Evolutionary conservation across 2,888 invertebrate genomes (phyloP), one percentile per base, ranked within the genome.

Genomic region (Dascillus cervinus): DNA sequence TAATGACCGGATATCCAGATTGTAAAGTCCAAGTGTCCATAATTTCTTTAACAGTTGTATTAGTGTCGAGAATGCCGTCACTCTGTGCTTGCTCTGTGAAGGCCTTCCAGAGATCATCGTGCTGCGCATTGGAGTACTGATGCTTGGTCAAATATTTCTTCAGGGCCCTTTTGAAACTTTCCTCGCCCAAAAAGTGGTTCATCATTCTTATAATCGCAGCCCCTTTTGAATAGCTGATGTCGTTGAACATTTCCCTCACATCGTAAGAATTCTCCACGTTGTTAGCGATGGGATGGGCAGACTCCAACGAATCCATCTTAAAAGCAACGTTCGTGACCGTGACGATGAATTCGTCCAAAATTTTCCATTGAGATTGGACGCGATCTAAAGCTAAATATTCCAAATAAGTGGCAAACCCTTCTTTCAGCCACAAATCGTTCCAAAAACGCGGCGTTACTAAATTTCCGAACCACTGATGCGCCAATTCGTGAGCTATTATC

Each of bases 391-490:
- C 73, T 1, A 73, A 56, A 42, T 72, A 75, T 42, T 71, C 67
- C 40, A 74, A 64, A 47, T 74, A 76, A 0, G 73, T 73, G 2
- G 87, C 82, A 56, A 87, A 86, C 0, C 86, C 86, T 59, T 82
- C 82, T 50, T 81, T 81, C 11, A 82, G 63, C 82, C 82, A 82
- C 4, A 77, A 61, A 47, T 76, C 75, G 22, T 74, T 72, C 82
- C 82, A 82, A 79, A 79, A 80, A 11, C 64, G 62, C 55, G 77
- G 77, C 3, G 81, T 80, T 30, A 80, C 79, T 8, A 80, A 65
- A 65, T 82, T 77, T 1, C 83, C 82, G 56, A 81, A 82, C 82
- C 82, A 83, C 64, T 79, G 82, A 57, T 86, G 86, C 0, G 79
- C 78, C 3, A 86, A 58, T 54, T 86, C 85, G 55, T 85, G 85